phyloP scores from a whole-genome alignment of 2,113 vertebrate species.

The Callionymus lyra region DNA sequence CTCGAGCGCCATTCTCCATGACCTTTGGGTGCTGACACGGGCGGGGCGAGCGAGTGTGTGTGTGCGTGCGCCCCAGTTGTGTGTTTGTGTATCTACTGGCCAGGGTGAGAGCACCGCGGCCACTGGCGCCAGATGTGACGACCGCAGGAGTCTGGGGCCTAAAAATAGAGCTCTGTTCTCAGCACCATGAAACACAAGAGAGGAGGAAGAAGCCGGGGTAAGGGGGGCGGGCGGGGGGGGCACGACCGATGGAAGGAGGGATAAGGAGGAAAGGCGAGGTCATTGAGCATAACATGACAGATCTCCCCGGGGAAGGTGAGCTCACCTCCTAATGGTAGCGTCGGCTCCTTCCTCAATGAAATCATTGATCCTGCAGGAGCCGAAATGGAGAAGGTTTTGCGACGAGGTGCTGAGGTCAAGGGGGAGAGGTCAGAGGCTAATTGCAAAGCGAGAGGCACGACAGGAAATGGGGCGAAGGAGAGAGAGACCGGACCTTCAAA shows the following conservation, averaged over 20 bases:
- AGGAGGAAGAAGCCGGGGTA: slow-evolving; percentile 17
- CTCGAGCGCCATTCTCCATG: slow-evolving; percentile 35
- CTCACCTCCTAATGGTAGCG: slow-evolving; percentile 66
- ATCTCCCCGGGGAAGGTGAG: slow-evolving; percentile 58
- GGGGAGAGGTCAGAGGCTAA: background rate
- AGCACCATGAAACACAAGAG: slow-evolving; percentile 54
- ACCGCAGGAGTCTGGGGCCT: slow-evolving; percentile 66
- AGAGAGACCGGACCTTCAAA: background rate
- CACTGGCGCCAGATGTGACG: slow-evolving; percentile 73
- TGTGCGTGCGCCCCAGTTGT: slow-evolving; percentile 10
- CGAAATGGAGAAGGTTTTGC: slow-evolving; percentile 40
- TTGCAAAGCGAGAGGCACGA: background rate
- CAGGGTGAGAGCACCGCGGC: slow-evolving; percentile 53
- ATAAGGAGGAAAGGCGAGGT: slow-evolving; percentile 36
- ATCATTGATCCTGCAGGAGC: slow-evolving; percentile 60
- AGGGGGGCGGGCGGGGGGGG: slow-evolving; percentile 22
- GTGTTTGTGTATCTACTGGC: slow-evolving; percentile 53
- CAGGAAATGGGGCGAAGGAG: background rate
- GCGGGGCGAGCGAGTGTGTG: slow-evolving; percentile 23
- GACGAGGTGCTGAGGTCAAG: slow-evolving; percentile 19
- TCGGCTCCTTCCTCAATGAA: slow-evolving; percentile 67
- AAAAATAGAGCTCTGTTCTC: slow-evolving; percentile 73
- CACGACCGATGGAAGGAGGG: slow-evolving; percentile 21
- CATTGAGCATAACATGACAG: slow-evolving; percentile 53
- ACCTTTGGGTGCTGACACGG: slow-evolving; percentile 48